Conservation (phyloP, 1,140 invertebrate species). For the Drosophila kanapiae region DNA sequence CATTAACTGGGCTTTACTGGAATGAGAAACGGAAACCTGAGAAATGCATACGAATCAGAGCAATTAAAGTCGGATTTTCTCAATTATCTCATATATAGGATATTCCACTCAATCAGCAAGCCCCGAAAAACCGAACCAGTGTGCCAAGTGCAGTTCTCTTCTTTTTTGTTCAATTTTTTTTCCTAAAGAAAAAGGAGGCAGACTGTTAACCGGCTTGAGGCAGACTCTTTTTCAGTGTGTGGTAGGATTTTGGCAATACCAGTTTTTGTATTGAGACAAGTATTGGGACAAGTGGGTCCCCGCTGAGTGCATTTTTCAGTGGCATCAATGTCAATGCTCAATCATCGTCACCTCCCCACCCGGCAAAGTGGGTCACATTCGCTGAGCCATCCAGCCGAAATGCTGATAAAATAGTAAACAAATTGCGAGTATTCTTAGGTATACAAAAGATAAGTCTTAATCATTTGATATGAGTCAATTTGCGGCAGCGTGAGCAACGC, state of each 20-base stretch:
- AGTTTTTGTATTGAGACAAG: conserved; percentile 40
- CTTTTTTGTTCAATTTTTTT: conserved; percentile 2
- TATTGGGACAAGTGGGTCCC: conserved; percentile 48
- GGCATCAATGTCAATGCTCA: conserved; percentile 74
- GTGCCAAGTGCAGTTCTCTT: conserved; percentile 27
- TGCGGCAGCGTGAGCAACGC: conserved; percentile 24
- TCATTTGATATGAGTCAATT: conserved; percentile 68
- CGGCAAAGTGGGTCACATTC: conserved; percentile 64
- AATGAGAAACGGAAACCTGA: conserved; percentile 37
- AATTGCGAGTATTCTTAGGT: conserved; percentile 10
- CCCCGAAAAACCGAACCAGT: conserved; percentile 21
- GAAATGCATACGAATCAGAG: conserved; percentile 34
- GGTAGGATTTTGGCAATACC: conserved; percentile 57
- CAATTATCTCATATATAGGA: conserved; percentile 34
- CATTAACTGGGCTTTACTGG: not conserved
- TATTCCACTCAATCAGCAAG: conserved; percentile 40
- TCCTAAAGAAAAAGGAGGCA: conserved; percentile 20
- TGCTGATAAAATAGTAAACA: conserved; percentile 57
- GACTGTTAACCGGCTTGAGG: conserved; percentile 36
- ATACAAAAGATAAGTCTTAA: conserved; percentile 51
- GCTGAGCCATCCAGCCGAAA: conserved; percentile 19
- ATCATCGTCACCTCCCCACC: conserved; percentile 2
- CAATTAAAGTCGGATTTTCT: conserved; percentile 29
- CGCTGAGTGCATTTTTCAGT: conserved; percentile 48
- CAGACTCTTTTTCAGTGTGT: conserved; percentile 4